phyloP scores from a whole-genome alignment of 2,113 vertebrate species.

The Ageneiosus marmoratus region DNA sequence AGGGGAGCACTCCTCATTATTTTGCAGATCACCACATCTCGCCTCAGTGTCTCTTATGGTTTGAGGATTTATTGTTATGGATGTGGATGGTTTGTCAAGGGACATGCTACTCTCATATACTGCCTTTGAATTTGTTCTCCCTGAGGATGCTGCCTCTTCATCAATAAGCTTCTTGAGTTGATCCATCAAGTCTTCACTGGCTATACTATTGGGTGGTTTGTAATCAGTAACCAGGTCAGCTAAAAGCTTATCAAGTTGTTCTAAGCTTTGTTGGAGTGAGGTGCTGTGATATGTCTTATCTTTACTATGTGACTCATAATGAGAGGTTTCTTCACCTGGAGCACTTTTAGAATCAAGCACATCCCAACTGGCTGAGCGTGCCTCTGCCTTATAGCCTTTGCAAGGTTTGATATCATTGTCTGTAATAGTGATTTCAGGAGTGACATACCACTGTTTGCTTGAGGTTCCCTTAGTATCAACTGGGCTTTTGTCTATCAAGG shows the following conservation, averaged over 20 bases:
- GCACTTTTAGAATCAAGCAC: constrained; percentile 73
- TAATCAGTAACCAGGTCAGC: constrained; percentile 95
- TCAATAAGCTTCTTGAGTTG: constrained; percentile 85
- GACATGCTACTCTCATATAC: constrained; percentile 68
- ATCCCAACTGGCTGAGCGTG: constrained; percentile 83
- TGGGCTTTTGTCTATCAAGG: constrained; percentile 86
- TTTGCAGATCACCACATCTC: constrained; percentile 69
- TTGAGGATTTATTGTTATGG: constrained; percentile 70
- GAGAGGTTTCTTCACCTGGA: constrained; percentile 60
- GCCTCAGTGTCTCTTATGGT: constrained; percentile 67
- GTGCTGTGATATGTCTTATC: constrained; percentile 75
- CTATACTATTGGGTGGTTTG: constrained; percentile 75
- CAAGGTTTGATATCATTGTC: constrained; percentile 88
- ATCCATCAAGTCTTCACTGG: constrained; percentile 80
- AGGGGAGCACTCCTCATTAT: constrained; percentile 81
- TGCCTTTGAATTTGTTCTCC: constrained; percentile 65
- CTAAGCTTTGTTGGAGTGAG: constrained; percentile 88
- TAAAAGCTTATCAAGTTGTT: constrained; percentile 94
- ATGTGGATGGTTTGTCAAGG: constrained; percentile 83
- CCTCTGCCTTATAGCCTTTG: constrained; percentile 69
- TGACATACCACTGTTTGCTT: constrained; percentile 89
- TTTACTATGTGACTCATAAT: constrained; percentile 62
- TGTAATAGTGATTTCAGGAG: constrained; percentile 96
- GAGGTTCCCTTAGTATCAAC: constrained; percentile 67
- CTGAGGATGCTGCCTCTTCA: constrained; percentile 71